These are phyloP conservation scores for Sus scrofa DNA, from an alignment of 2,113 vertebrate species.

Conservation along the genomic window DNA sequence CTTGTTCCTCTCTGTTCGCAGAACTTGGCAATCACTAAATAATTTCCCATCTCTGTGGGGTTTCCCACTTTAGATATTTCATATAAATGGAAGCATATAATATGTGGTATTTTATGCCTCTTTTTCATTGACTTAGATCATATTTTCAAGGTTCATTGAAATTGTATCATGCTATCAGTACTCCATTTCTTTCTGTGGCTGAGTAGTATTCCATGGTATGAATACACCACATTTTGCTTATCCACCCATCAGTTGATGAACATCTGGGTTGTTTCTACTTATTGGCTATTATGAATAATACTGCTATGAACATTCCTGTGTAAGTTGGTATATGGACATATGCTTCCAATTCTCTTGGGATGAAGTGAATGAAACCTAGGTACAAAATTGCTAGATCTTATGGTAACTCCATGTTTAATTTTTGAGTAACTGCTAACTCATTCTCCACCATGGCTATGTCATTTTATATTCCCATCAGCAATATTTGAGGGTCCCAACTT, in stretches of 20 bases:
- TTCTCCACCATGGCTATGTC: not conserved
- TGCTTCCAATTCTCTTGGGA: not conserved
- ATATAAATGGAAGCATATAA: not conserved
- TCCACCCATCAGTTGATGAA: not conserved
- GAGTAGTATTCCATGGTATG: not conserved
- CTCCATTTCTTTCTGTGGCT: not conserved
- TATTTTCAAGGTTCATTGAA: conserved; percentile 6
- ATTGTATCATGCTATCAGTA: not conserved
- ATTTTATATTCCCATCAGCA: not conserved
- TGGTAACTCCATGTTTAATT: not conserved
- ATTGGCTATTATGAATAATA: conserved; percentile 8
- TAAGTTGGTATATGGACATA: not conserved
- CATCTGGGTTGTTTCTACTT: not conserved
- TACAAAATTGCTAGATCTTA: not conserved
- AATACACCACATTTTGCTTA: not conserved
- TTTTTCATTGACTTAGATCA: not conserved
- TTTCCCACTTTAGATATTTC: not conserved
- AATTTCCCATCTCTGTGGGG: not conserved
- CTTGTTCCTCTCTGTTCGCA: not conserved
- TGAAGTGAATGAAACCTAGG: not conserved
- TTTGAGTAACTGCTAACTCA: not conserved
- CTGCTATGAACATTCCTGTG: not conserved
- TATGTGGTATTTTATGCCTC: not conserved
- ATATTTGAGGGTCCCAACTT: not conserved
- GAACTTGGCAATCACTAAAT: not conserved